Conservation (phyloP, 2,113 vertebrate species). For the Cettia cetti region DNA sequence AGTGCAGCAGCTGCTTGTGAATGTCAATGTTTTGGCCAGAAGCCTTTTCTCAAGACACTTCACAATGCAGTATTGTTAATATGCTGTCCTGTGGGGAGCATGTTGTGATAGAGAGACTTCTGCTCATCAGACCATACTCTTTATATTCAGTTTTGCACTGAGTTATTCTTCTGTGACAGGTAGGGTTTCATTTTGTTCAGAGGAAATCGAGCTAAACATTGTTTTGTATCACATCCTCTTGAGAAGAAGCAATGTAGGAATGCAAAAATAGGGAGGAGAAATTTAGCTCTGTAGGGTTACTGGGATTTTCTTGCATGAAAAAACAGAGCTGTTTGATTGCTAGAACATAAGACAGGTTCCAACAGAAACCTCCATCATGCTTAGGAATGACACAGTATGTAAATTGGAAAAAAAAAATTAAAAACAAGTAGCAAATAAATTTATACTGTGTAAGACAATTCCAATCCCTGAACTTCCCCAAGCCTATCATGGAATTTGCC, state of each 20-base stretch:
- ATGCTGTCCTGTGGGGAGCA: slow-evolving; percentile 24
- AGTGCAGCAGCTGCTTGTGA: slow-evolving; percentile 36
- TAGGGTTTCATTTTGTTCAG: slow-evolving; percentile 40
- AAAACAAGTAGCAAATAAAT: not conserved
- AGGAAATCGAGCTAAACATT: slow-evolving; percentile 30
- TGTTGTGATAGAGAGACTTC: slow-evolving; percentile 36
- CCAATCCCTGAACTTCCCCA: not conserved
- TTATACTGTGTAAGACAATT: not conserved
- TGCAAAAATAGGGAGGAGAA: not conserved
- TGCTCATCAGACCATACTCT: slow-evolving; percentile 27
- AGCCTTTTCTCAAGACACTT: slow-evolving; percentile 48
- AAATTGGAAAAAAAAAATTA: fast-evolving
- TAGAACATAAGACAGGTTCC: not conserved
- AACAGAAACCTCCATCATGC: not conserved
- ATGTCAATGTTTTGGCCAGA: slow-evolving; percentile 49
- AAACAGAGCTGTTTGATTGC: not conserved
- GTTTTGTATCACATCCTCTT: not conserved
- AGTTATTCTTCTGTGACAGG: slow-evolving; percentile 48
- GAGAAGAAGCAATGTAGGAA: not conserved
- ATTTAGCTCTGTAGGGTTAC: not conserved
- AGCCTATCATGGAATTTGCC: not conserved
- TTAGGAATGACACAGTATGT: not conserved
- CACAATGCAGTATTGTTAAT: slow-evolving; percentile 11
- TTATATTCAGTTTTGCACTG: slow-evolving; percentile 27
- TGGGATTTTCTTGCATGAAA: not conserved